Percentiles rank a stretch among this genome's conserved stretches.
Evolutionary conservation across 2,797 vertebrate species (phyloP).

Genomic region (Hapalemur alaotrensis): DNA sequence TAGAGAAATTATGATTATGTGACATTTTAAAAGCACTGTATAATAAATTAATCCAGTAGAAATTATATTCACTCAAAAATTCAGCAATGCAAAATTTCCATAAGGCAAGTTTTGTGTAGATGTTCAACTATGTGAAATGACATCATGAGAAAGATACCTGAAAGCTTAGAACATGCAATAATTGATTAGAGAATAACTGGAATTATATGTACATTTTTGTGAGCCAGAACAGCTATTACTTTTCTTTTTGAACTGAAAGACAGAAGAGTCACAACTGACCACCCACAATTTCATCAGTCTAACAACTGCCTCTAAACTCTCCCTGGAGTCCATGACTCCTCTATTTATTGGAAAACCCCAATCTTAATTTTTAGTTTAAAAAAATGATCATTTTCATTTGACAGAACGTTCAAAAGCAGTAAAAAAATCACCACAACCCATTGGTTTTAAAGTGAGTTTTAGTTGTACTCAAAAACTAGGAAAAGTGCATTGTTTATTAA

Average conservation of each 20-base stretch:
- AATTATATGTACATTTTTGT: neutral
- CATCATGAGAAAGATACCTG: neutral
- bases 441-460: slow-evolving; percentile 17
- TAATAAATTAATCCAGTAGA: slow-evolving; percentile 29
- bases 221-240: slow-evolving; percentile 22
- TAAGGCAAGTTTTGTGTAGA: slow-evolving; percentile 48
- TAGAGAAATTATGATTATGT: neutral
- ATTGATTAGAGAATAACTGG: neutral
- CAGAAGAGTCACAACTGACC: neutral
- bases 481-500: slow-evolving; percentile 59
- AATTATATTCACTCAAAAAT: slow-evolving; percentile 46
- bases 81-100: slow-evolving; percentile 30
- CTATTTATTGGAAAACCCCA: neutral
- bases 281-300: neutral
- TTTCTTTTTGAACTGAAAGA: neutral
- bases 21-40: neutral
- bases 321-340: neutral
- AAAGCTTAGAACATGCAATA: slow-evolving; percentile 33
- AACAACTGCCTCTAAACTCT: neutral
- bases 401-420: slow-evolving; percentile 46
- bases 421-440: neutral
- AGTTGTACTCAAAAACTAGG: neutral
- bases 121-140: slow-evolving; percentile 57
- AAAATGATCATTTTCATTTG: slow-evolving; percentile 62
- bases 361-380: slow-evolving; percentile 13